Percentiles rank a stretch among this genome's conserved stretches.
Evolutionary conservation across 2,888 invertebrate species (phyloP).

Genomic region (Tetranychus truncatus): DNA sequence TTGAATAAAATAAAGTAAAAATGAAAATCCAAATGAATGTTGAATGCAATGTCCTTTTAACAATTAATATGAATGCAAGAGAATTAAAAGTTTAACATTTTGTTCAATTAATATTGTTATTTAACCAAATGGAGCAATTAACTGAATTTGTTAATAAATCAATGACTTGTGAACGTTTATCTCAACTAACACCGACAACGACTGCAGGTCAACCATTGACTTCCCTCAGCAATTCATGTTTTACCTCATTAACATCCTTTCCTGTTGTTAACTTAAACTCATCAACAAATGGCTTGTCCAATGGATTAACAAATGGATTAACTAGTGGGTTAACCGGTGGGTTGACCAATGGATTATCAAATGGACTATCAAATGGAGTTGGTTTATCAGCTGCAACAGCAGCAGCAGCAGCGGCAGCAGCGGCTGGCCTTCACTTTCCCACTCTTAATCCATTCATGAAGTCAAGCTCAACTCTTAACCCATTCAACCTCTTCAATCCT

Average conservation of each 20-base stretch:
- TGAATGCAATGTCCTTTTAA: too few relatives aligned
- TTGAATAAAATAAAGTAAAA: too few relatives aligned
- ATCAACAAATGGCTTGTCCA: not conserved
- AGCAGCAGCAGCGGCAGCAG: conserved; percentile 42
- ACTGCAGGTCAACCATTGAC: not conserved
- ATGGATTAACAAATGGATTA: not conserved
- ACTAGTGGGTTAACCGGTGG: not conserved
- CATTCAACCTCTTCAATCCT: conserved; percentile 6
- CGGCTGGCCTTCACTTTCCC: not conserved
- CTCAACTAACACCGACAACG: not conserved
- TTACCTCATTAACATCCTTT: not conserved
- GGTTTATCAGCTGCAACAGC: not conserved
- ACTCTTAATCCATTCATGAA: not conserved
- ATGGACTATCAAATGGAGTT: not conserved
- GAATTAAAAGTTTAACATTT: not conserved
- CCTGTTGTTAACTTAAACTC: not conserved
- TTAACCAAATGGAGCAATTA: conserved; percentile 54
- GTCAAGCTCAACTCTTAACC: not conserved
- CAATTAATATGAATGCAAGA: too few relatives aligned
- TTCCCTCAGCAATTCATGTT: not conserved
- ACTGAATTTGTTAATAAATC: conserved; percentile 77
- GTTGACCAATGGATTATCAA: not conserved
- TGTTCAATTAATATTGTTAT: not conserved
- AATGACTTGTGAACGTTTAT: conserved; percentile 39
- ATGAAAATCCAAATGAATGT: too few relatives aligned